Conservation (phyloP, 2,888 invertebrate genomes). For the Ectropis crepuscularia region DNA sequence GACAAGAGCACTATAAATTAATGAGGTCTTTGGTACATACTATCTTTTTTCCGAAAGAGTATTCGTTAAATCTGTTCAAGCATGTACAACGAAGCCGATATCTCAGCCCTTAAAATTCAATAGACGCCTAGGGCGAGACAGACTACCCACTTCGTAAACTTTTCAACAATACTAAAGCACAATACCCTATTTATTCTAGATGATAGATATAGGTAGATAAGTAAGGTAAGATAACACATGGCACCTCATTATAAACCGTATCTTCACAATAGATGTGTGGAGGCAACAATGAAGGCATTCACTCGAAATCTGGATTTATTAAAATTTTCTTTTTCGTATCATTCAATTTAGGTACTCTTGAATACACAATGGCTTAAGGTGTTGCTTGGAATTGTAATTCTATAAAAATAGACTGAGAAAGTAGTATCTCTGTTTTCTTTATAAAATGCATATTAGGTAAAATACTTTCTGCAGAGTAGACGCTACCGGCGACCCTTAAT, state of each 20-base stretch:
- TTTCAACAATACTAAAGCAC: conserved; percentile 21
- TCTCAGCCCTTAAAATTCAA: not conserved
- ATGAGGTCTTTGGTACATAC: too few relatives aligned
- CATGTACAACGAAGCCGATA: not conserved
- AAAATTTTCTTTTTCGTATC: conserved; percentile 44
- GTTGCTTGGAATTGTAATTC: conserved; percentile 2
- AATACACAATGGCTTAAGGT: conserved; percentile 31
- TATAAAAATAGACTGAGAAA: conserved; percentile 2
- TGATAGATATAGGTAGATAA: conserved; percentile 25
- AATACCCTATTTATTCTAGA: conserved; percentile 29
- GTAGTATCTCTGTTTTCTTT: not conserved
- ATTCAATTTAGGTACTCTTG: conserved; percentile 49
- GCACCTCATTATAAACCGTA: conserved; percentile 61
- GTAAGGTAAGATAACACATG: conserved; percentile 40
- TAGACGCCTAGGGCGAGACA: not conserved
- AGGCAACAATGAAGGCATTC: conserved; percentile 68
- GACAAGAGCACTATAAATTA: too few relatives aligned
- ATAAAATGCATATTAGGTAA: not conserved
- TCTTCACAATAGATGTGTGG: conserved; percentile 57
- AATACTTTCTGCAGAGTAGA: too few relatives aligned
- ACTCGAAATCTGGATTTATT: conserved; percentile 47
- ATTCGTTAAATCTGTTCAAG: too few relatives aligned
- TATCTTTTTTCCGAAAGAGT: too few relatives aligned
- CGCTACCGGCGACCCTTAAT: too few relatives aligned
- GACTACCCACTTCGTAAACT: conserved; percentile 10